Evolutionary conservation across 1,140 invertebrate species (phyloP), one percentile per base, ranked within the genome.

Genomic region (Solen grandis): DNA sequence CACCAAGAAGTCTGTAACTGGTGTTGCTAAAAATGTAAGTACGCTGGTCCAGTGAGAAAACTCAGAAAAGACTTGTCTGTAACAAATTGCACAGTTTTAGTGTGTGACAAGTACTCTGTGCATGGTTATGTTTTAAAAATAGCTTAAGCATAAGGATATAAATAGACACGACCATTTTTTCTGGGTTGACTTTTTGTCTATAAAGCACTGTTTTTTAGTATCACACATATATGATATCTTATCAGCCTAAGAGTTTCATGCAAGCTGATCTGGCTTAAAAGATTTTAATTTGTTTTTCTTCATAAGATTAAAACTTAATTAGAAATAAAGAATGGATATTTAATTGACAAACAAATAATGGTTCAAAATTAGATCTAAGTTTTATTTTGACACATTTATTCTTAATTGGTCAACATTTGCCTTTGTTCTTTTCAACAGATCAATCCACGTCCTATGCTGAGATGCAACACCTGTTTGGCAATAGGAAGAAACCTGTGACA

Each of bases 401-500:
- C 10, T 13, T 13, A 13, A 22, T 13, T 59, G 57, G 22, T 13
- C 29, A 25, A 59, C 57, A 59, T 59, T 13, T 59, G 57, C 10
- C 29, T 59, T 25, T 14, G 29, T 10, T 13, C 25, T 13, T 59
- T n/a, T n/a, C n/a, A n/a, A n/a, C 8, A 59, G 57, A 22, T 59
- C 29, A 27, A 59, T 22, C 57, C 57, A 14, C 10, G 10, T 59
- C 57, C 57, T 10, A 27, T 59, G 29, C 25, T 8, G 29, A 59
- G 10, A 59, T 59, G 57, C 57, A 59, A 27, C 57, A 59, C 25
- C 22, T 59, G 57, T 59, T 59, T 27, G 57, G 57, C 10, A 59
- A 59, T 27, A 59, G 57, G 29, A 59, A 59, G 22, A 59, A 59
- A 22, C n/a, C 8, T 19, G 57, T 59, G 10, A 27, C n/a, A 22